Evolutionary conservation across 2,888 invertebrate species (phyloP), one percentile per base, ranked within the genome.

Genomic region (Platerodrilus igneus): DNA sequence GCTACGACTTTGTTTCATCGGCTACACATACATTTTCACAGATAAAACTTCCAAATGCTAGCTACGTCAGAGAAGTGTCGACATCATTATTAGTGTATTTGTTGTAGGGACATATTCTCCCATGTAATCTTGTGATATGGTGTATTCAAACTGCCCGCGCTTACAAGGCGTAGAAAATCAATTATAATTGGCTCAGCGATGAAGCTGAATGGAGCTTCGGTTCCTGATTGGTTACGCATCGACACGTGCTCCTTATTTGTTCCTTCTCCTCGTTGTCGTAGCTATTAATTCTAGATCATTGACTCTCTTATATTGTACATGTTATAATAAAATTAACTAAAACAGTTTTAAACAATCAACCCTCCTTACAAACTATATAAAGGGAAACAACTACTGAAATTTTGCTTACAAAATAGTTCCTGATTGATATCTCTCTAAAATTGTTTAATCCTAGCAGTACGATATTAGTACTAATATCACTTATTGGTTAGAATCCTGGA

Each of bases 191-290:
- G 62, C 49, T 57, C 58, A 55, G 46, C 42, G 52, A 45, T 41
- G 41, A 41, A 42, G 37, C 36, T 52, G 56, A 60, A 62, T 56
- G 50, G 39, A 42, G 34, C 41, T 39, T 38, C 40, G 46, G 69
- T 68, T 68, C 67, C 59, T 54, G 71, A 76, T 77, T 76, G 72
- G 75, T 67, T 68, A 67, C 72, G 75, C 69, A 63, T 56, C 39
- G 73, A 60, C 77, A 77, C 78, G 77, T 75, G 77, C 77, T 75
- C 69, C 70, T 45, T 52, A 52, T 60, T 58, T 55, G 51, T 55
- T 55, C 49, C 51, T 50, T 49, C 44, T 53, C 43, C 51, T 42
- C 43, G 52, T 56, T 53, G 48, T 38, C 50, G 41, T 52, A n/a
- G n/a, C n/a, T n/a, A 52, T 57, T 55, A 55, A 52, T 51, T 56